Evolutionary conservation across 2,797 vertebrate genomes (phyloP).

Genomic region (Gymnoscopelus microlampas): DNA sequence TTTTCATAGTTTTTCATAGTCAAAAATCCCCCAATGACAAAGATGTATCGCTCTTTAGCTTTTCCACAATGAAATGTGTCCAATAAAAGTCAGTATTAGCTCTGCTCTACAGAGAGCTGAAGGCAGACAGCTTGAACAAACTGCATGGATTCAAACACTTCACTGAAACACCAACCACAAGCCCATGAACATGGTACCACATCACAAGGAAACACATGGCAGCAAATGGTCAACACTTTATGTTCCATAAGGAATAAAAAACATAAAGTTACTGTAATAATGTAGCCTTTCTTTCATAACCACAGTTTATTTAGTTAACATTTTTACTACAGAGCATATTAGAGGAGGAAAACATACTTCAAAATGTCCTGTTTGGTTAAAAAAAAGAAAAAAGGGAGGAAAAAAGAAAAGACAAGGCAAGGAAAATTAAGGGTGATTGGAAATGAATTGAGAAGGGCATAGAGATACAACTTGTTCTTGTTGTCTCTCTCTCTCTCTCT

Average conservation of each 20-base stretch:
- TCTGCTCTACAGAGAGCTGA: too few relatives aligned
- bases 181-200: too few relatives aligned
- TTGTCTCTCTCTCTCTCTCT: conserved; percentile 22
- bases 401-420: conserved; percentile 10
- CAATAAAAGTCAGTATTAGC: too few relatives aligned
- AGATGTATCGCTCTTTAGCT: too few relatives aligned
- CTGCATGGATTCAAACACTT: too few relatives aligned
- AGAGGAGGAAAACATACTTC: not conserved
- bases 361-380: too few relatives aligned
- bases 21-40: too few relatives aligned
- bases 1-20: too few relatives aligned
- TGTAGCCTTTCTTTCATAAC: not conserved
- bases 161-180: too few relatives aligned
- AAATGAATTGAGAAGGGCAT: conserved; percentile 22
- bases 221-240: not conserved
- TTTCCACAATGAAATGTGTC: too few relatives aligned
- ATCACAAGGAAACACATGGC: not conserved
- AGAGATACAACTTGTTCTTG: conserved; percentile 34
- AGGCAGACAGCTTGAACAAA: too few relatives aligned
- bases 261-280: not conserved
- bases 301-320: not conserved
- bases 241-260: not conserved
- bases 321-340: conserved; percentile 1
- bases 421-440: not conserved
- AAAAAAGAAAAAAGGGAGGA: not conserved